Conservation (phyloP, 2,888 invertebrate genomes). For the Pantelozetes paolii region DNA sequence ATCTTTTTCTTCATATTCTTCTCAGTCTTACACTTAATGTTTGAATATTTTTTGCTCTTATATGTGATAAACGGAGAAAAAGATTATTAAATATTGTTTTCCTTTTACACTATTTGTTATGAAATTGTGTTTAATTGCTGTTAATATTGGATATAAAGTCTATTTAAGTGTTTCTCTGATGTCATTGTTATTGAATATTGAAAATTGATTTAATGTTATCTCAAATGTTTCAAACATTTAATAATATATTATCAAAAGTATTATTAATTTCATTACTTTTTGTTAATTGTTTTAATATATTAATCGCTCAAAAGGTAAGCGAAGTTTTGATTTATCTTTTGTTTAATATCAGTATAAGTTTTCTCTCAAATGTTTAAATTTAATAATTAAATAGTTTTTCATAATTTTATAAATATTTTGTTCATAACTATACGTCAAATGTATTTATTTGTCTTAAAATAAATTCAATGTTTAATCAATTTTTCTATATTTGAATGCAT, state of each 20-base stretch:
- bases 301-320: slow-evolving; percentile 12
- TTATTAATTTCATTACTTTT: not conserved
- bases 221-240: not conserved
- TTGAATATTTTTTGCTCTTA: not conserved
- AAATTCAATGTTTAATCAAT: no score
- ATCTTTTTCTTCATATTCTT: not conserved
- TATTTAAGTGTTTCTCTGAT: not conserved
- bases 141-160: not conserved
- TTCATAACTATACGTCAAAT: not conserved
- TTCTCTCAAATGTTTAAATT: not conserved
- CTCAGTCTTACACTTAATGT: not conserved
- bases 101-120: not conserved
- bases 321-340: not conserved
- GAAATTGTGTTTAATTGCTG: not conserved
- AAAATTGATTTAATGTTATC: not conserved
- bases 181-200: not conserved
- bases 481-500: not conserved
- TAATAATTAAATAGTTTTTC: not conserved
- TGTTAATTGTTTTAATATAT: not conserved
- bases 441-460: no score
- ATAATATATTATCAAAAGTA: not conserved
- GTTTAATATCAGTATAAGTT: not conserved
- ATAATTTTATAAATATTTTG: not conserved
- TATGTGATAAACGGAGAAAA: no score
- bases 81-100: no score